These are phyloP conservation scores for Formica aserva DNA, from an alignment of 2,888 invertebrate species.

Conservation along the genomic window DNA sequence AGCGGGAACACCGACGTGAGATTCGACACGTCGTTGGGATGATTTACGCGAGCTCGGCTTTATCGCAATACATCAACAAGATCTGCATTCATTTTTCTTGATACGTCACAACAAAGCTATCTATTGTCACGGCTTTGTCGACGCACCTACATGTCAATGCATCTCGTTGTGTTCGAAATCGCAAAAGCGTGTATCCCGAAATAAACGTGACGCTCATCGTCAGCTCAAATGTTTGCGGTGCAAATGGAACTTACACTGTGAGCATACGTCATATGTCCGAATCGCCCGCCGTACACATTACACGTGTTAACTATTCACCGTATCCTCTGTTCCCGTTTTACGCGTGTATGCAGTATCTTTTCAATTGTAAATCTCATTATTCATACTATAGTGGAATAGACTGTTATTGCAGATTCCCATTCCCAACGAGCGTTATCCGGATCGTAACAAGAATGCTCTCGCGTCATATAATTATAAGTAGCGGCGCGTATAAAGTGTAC, in stretches of 20 bases:
- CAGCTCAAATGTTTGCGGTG: slow-evolving; percentile 28
- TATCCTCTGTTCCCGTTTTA: not conserved
- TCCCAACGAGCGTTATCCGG: slow-evolving; percentile 37
- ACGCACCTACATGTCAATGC: slow-evolving; percentile 29
- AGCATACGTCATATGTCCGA: slow-evolving; percentile 17
- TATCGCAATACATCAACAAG: slow-evolving; percentile 36
- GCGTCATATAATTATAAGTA: slow-evolving; percentile 39
- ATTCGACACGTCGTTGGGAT: slow-evolving; percentile 29
- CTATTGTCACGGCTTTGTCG: slow-evolving; percentile 30
- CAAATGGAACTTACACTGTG: slow-evolving; percentile 42
- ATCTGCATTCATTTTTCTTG: slow-evolving; percentile 39
- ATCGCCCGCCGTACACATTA: slow-evolving; percentile 29
- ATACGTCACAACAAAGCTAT: slow-evolving; percentile 30
- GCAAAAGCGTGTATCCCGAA: not conserved
- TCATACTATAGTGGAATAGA: slow-evolving; percentile 2
- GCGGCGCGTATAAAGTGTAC: not conserved
- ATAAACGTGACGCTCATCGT: slow-evolving; percentile 23
- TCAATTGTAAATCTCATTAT: slow-evolving; percentile 55
- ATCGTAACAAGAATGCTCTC: slow-evolving; percentile 38
- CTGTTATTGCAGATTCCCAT: slow-evolving; percentile 29
- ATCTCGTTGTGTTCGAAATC: not conserved
- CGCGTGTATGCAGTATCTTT: slow-evolving; percentile 14
- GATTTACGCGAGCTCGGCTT: slow-evolving; percentile 16
- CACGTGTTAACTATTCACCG: slow-evolving; percentile 23
- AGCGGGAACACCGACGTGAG: slow-evolving; percentile 29